Percentiles rank a stretch among this genome's conserved stretches.
Evolutionary conservation across 2,797 vertebrate species (phyloP).

Genomic region (Meda fulgida): DNA sequence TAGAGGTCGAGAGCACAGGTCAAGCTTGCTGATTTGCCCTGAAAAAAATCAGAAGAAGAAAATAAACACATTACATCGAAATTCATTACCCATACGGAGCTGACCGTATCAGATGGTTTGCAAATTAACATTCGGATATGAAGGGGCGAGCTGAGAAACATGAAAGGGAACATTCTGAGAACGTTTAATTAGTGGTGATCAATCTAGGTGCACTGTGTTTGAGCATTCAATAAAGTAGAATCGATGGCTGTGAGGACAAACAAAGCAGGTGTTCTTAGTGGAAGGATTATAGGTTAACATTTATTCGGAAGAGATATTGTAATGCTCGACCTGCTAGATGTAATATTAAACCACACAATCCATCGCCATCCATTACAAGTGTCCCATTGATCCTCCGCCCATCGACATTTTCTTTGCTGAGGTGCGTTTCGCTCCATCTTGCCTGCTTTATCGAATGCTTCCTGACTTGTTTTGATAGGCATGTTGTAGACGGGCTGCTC

Average conservation of each 20-base stretch:
- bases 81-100: constrained; percentile 44
- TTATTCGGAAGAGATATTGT: constrained; percentile 88
- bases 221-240: constrained; percentile 93
- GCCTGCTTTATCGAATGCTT: constrained; percentile 56
- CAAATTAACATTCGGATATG: constrained; percentile 68
- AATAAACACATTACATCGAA: constrained; percentile 76
- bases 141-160: constrained; percentile 65
- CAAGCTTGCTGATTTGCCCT: constrained; percentile 84
- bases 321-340: constrained; percentile 84
- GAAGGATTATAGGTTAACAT: constrained; percentile 95
- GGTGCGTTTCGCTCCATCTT: constrained; percentile 61
- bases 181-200: constrained; percentile 94
- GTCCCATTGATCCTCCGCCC: constrained; percentile 85
- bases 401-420: constrained; percentile 78
- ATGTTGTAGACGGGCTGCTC: constrained; percentile 34
- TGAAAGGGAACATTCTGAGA: constrained; percentile 85
- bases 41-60: constrained; percentile 72
- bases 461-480: constrained; percentile 39
- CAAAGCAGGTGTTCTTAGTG: constrained; percentile 85
- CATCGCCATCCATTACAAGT: constrained; percentile 88
- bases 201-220: constrained; percentile 86
- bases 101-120: constrained; percentile 62
- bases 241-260: constrained; percentile 92
- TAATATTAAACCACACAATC: constrained; percentile 92
- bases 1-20: constrained; percentile 90